These are phyloP conservation scores for Ditylenchus weischeri DNA, from an alignment of 2,888 invertebrate genomes.

Conservation along the genomic window DNA sequence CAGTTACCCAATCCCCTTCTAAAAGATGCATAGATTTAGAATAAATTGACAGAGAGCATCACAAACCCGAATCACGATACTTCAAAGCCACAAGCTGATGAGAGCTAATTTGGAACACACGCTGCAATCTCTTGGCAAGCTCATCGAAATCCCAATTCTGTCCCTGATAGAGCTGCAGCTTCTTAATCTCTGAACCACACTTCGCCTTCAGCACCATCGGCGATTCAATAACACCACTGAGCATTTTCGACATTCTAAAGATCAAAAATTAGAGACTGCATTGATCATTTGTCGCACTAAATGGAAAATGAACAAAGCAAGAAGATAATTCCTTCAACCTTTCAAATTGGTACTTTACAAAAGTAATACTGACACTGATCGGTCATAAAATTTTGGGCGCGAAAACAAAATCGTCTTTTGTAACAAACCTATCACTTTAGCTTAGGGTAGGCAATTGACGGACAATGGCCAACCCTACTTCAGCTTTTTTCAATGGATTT, in stretches of 20 bases:
- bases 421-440: too few species aligned
- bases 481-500: too few species aligned
- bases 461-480: too few species aligned
- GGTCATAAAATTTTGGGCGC: too few species aligned
- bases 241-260: conserved; percentile 15
- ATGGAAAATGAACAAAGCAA: too few species aligned
- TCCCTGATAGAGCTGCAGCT: conserved; percentile 38
- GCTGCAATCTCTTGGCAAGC: conserved; percentile 42
- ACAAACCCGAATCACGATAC: conserved; percentile 46
- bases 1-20: conserved; percentile 48
- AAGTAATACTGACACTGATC: too few species aligned
- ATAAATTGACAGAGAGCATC: not conserved
- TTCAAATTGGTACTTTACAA: too few species aligned
- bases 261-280: not conserved
- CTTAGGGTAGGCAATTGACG: too few species aligned
- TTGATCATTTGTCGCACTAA: too few species aligned
- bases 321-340: too few species aligned
- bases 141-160: conserved; percentile 44
- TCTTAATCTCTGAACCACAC: conserved; percentile 43
- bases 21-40: conserved; percentile 16
- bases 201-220: conserved; percentile 31
- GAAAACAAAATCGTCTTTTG: too few species aligned
- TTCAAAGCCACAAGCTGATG: conserved; percentile 38
- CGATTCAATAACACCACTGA: conserved; percentile 11
- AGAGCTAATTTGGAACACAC: conserved; percentile 39